Conservation (phyloP, 1,140 invertebrate species). For the Spodoptera litura region DNA sequence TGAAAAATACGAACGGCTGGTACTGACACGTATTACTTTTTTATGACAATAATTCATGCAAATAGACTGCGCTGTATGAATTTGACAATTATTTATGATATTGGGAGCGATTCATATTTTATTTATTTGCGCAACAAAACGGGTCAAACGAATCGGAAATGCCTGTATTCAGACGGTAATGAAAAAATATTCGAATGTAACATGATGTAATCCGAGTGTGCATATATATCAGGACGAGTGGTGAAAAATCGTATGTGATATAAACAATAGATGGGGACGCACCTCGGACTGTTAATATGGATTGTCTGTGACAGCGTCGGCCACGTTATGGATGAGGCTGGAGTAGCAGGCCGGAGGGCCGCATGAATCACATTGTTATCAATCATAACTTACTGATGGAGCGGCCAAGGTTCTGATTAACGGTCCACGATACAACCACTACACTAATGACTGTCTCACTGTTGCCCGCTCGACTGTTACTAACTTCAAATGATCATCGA, state of each 20-base stretch:
- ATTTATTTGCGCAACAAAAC: conserved; percentile 3
- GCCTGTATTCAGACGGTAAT: conserved; percentile 7
- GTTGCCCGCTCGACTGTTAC: not conserved
- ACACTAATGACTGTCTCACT: conserved; percentile 46
- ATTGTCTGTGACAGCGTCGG: conserved; percentile 59
- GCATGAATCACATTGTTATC: conserved; percentile 70
- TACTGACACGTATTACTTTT: conserved; percentile 46
- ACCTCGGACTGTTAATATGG: conserved; percentile 54
- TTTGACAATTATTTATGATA: conserved; percentile 44
- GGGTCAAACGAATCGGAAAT: conserved; percentile 25
- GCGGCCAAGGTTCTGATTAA: conserved; percentile 62
- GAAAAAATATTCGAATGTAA: conserved; percentile 27
- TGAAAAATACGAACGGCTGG: conserved; percentile 46
- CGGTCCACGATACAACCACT: conserved; percentile 44
- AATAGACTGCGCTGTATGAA: conserved; percentile 34
- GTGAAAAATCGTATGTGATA: conserved; percentile 37
- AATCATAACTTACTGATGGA: conserved; percentile 81
- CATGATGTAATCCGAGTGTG: conserved; percentile 27
- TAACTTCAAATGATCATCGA: not conserved
- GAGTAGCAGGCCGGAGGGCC: conserved; percentile 52
- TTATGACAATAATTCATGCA: conserved; percentile 41
- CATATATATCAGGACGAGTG: conserved; percentile 34
- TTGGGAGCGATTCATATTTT: conserved; percentile 36
- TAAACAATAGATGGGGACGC: conserved; percentile 40
- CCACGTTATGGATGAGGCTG: conserved; percentile 67